Evolutionary conservation across 2,888 invertebrate genomes (phyloP).

Genomic region (Pollenia griseotomentosa): DNA sequence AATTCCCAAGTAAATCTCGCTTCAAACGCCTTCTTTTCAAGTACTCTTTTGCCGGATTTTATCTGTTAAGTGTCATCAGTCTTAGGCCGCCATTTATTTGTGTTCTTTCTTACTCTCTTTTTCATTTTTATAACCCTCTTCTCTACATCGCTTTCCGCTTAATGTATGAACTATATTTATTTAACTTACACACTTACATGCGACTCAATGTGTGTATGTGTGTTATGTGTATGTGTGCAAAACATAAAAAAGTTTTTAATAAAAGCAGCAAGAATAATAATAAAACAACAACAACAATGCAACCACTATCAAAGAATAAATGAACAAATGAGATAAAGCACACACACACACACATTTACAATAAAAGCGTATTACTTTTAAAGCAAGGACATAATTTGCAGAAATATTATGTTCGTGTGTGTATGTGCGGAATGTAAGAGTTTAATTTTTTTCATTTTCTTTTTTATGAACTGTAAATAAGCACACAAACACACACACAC

Average conservation of each 20-base stretch:
- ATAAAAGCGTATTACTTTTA: slow-evolving; percentile 56
- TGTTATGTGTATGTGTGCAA: slow-evolving; percentile 1
- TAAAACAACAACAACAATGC: slow-evolving; percentile 40
- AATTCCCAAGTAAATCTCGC: slow-evolving; percentile 70
- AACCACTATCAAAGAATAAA: slow-evolving; percentile 43
- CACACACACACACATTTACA: slow-evolving; percentile 33
- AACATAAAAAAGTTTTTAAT: slow-evolving; percentile 45
- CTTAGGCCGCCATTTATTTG: slow-evolving; percentile 73
- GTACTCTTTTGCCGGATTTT: slow-evolving; percentile 73
- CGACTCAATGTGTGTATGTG: not conserved
- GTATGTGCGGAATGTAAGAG: slow-evolving; percentile 5
- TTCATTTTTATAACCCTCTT: slow-evolving; percentile 38
- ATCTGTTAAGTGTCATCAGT: slow-evolving; percentile 81
- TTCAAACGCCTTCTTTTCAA: slow-evolving; percentile 66
- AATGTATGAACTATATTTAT: slow-evolving; percentile 36
- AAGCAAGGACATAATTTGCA: slow-evolving; percentile 65
- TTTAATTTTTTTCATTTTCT: slow-evolving; percentile 12
- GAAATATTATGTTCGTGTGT: slow-evolving; percentile 38
- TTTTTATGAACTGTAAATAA: slow-evolving; percentile 52
- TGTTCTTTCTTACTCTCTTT: slow-evolving; percentile 42
- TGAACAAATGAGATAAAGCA: slow-evolving; percentile 61
- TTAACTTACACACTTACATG: not conserved
- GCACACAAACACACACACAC: not conserved
- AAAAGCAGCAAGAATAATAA: slow-evolving; percentile 53
- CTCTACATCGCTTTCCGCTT: slow-evolving; percentile 20